Evolutionary conservation across 2,797 vertebrate species (phyloP).

Genomic region (Mallotus villosus): DNA sequence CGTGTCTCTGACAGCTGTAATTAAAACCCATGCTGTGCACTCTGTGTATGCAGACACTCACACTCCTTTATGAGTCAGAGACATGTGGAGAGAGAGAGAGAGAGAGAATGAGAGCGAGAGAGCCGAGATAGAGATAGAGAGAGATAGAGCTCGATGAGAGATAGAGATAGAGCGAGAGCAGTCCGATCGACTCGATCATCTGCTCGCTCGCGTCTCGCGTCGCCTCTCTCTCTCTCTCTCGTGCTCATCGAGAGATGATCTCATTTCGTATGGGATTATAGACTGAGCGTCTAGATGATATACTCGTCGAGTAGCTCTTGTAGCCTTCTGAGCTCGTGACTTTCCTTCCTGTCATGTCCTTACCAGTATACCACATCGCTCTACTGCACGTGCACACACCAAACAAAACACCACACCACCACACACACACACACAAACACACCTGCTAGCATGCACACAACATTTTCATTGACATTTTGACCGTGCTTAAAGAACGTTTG

Average conservation of each 20-base stretch:
- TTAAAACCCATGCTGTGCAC: conserved; percentile 56
- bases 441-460: background rate
- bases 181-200: no score
- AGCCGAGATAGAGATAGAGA: background rate
- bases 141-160: conserved; percentile 1
- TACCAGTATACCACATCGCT: conserved; percentile 43
- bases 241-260: no score
- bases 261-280: no score
- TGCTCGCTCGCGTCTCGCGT: no score
- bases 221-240: no score
- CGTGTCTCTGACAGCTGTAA: conserved; percentile 56
- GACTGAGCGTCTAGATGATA: no score
- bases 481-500: conserved; percentile 20
- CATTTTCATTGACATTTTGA: conserved; percentile 11
- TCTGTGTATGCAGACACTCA: conserved; percentile 49
- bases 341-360: no score
- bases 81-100: background rate
- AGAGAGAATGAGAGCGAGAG: background rate
- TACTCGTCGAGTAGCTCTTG: no score
- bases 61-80: conserved; percentile 53
- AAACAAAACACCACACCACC: background rate
- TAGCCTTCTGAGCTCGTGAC: no score
- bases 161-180: no score
- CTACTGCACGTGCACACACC: conserved; percentile 3
- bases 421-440: background rate